phyloP scores from a whole-genome alignment of 2,797 vertebrate species.

The Callimico goeldii region DNA sequence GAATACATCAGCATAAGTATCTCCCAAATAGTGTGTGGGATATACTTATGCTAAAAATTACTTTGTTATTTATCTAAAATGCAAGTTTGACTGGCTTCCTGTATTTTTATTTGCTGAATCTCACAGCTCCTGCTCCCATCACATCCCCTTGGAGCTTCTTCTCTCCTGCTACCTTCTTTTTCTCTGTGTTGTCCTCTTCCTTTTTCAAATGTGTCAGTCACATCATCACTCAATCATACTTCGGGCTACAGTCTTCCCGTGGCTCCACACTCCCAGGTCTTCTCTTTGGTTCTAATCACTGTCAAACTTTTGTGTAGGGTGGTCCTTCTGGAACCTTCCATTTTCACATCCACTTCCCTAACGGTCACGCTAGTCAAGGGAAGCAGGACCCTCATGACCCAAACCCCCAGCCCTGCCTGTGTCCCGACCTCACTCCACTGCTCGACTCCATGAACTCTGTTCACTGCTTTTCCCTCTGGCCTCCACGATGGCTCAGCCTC shows the following conservation, averaged over 20 bases:
- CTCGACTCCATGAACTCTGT: fast-evolving
- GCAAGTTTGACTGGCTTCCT: neutral
- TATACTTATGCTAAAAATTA: neutral
- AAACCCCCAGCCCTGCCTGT: neutral
- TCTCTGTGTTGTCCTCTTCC: fast-evolving
- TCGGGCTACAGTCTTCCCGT: neutral
- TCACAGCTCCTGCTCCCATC: too few species aligned
- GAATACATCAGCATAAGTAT: neutral
- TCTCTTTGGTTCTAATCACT: neutral
- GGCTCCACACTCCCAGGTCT: fast-evolving
- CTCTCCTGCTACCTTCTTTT: neutral
- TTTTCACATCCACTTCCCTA: neutral
- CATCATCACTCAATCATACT: fast-evolving
- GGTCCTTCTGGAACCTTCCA: neutral
- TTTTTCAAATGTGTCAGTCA: fast-evolving
- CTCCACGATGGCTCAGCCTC: fast-evolving
- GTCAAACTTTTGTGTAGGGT: fast-evolving
- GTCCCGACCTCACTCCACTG: fast-evolving
- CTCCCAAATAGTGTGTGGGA: neutral
- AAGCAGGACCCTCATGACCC: fast-evolving
- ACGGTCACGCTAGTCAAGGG: neutral
- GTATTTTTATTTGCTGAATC: too few species aligned
- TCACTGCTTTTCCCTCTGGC: fast-evolving
- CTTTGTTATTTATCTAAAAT: neutral
- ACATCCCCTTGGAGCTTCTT: fast-evolving